These are phyloP conservation scores for Meteorus sp. DNA, from an alignment of 1,140 invertebrate genomes.

Conservation along the genomic window DNA sequence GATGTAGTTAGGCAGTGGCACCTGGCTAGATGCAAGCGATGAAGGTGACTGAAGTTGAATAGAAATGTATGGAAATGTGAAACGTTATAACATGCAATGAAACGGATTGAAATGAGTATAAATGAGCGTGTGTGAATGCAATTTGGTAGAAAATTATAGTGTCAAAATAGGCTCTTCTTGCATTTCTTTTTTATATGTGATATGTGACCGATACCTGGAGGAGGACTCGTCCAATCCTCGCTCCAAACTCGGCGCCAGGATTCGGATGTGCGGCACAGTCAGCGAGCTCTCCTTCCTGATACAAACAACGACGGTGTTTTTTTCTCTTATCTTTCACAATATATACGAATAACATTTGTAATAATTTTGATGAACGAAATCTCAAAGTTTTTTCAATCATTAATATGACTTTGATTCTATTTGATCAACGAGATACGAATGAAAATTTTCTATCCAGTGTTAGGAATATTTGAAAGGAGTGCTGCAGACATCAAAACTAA, in stretches of 20 bases:
- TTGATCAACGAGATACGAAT: no score
- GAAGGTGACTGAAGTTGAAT: neutral
- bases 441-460: no score
- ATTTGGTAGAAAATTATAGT: constrained; percentile 5
- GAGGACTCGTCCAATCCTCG: constrained; percentile 66
- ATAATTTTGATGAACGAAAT: no score
- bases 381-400: no score
- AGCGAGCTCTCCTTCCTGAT: constrained; percentile 66
- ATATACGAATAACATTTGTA: neutral
- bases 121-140: neutral
- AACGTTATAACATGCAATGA: neutral
- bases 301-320: constrained; percentile 40
- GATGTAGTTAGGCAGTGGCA: neutral
- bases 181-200: constrained; percentile 1
- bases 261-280: constrained; percentile 73
- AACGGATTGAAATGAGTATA: neutral
- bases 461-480: neutral
- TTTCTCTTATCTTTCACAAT: constrained; percentile 25
- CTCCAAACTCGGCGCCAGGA: constrained; percentile 77
- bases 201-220: constrained; percentile 37
- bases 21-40: no score
- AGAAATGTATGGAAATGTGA: no score
- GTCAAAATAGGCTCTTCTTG: constrained; percentile 1
- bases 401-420: no score
- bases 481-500: neutral